Percentiles rank a stretch among this genome's conserved stretches.
Conservation (phyloP, 2,888 invertebrate genomes). For the Elysia crispata region DNA sequence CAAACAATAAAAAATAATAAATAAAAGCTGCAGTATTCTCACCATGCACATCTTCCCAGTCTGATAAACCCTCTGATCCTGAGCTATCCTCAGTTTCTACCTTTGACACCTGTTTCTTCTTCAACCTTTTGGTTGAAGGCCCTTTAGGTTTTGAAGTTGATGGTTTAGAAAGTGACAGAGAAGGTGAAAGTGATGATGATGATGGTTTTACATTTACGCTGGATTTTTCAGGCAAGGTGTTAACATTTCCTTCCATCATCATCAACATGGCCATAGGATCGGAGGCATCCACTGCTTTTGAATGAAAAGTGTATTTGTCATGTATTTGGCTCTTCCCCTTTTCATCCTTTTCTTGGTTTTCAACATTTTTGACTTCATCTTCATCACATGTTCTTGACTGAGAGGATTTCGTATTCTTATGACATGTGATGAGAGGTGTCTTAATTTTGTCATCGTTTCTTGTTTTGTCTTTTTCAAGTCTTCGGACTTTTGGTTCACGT, state of each 20-base stretch:
- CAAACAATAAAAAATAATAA: too few species aligned
- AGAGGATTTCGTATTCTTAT: too few species aligned
- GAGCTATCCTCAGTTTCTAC: background rate
- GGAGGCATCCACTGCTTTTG: background rate
- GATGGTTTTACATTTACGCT: too few species aligned
- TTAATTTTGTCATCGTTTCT: background rate
- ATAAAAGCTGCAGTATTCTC: too few species aligned
- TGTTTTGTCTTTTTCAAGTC: background rate
- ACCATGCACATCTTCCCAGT: slow-evolving; percentile 53
- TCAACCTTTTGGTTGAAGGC: background rate
- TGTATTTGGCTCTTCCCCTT: background rate
- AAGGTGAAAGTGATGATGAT: background rate
- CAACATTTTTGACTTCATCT: background rate
- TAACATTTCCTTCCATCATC: slow-evolving; percentile 50
- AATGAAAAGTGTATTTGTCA: background rate
- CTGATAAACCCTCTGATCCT: slow-evolving; percentile 47
- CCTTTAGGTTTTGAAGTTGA: background rate
- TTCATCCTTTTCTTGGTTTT: background rate
- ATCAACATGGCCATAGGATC: slow-evolving; percentile 48
- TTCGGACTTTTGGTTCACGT: background rate
- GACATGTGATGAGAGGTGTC: too few species aligned
- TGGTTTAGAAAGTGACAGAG: background rate
- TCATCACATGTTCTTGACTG: background rate
- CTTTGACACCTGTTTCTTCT: too few species aligned
- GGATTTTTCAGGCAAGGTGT: background rate